A percentile compares a stretch with the other conserved stretches of the same genome.
Evolutionary conservation across 1,140 invertebrate genomes (phyloP).

Genomic region (Archegozetes longisetosus): DNA sequence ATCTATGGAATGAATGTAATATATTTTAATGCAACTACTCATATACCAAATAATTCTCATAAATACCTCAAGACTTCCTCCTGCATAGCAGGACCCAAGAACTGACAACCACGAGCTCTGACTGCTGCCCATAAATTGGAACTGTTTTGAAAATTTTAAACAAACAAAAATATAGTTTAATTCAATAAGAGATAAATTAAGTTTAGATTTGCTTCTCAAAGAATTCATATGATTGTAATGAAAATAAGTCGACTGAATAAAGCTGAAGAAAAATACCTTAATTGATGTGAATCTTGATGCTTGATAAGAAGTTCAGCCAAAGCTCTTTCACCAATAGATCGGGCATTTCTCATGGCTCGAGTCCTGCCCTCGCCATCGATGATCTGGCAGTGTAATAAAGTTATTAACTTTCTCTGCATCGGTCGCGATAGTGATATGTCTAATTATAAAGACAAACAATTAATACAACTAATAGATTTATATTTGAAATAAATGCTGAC

Average conservation of each 20-base stretch:
- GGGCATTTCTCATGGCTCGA: constrained; percentile 60
- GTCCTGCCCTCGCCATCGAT: constrained; percentile 49
- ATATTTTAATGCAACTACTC: not conserved
- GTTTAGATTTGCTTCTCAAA: too few relatives aligned
- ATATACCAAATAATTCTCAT: not conserved
- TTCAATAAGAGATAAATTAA: not conserved
- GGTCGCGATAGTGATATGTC: constrained; percentile 50
- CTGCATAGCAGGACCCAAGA: constrained; percentile 66
- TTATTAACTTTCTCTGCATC: constrained; percentile 88
- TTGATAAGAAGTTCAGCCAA: constrained; percentile 87
- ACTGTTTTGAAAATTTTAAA: constrained; percentile 31
- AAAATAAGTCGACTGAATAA: too few relatives aligned
- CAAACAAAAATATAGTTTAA: not conserved
- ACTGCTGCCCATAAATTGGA: constrained; percentile 94
- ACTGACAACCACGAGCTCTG: constrained; percentile 87
- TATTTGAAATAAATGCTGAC: not conserved
- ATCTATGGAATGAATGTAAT: constrained; percentile 7
- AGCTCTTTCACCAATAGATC: constrained; percentile 80
- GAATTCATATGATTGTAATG: too few relatives aligned
- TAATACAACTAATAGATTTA: not conserved
- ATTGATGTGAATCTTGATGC: constrained; percentile 79
- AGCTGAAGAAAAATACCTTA: constrained; percentile 27
- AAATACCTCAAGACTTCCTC: constrained; percentile 12
- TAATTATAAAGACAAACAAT: not conserved
- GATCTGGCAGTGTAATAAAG: constrained; percentile 76